A percentile compares a stretch with the other conserved stretches of the same genome.
Evolutionary conservation across 2,888 invertebrate genomes (phyloP).

Genomic region (Tholera decimalis): DNA sequence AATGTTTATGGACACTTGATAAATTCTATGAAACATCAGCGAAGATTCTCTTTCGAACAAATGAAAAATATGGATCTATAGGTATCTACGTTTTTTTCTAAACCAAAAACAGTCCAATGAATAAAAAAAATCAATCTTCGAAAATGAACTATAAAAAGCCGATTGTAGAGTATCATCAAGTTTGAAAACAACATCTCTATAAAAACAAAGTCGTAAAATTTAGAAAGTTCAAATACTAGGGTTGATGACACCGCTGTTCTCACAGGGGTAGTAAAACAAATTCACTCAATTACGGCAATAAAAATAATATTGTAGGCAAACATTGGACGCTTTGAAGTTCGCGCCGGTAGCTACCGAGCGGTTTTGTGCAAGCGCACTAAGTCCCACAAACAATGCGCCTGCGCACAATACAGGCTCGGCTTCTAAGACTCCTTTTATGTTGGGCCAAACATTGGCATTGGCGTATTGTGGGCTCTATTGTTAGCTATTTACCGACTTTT

Average conservation of each 20-base stretch:
- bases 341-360: slow-evolving; percentile 87
- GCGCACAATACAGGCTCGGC: slow-evolving; percentile 80
- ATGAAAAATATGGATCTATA: too few species aligned
- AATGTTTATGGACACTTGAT: too few species aligned
- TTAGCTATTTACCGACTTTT: slow-evolving; percentile 90
- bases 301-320: slow-evolving; percentile 90
- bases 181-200: slow-evolving; percentile 50
- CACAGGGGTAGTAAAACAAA: slow-evolving; percentile 71
- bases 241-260: slow-evolving; percentile 75
- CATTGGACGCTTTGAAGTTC: slow-evolving; percentile 82
- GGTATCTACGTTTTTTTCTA: too few species aligned
- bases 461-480: slow-evolving; percentile 86
- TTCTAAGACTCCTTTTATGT: slow-evolving; percentile 88
- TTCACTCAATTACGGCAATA: slow-evolving; percentile 88
- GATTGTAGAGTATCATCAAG: slow-evolving; percentile 52
- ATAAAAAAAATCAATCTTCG: slow-evolving; percentile 5
- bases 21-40: too few species aligned
- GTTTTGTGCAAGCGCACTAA: slow-evolving; percentile 87
- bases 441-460: slow-evolving; percentile 90
- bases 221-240: slow-evolving; percentile 79
- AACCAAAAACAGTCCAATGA: neutral
- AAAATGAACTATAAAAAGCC: slow-evolving; percentile 46
- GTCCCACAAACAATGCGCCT: slow-evolving; percentile 77
- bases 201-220: slow-evolving; percentile 71
- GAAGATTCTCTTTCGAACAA: too few species aligned